phyloP scores from a whole-genome alignment of 1,140 invertebrate genomes.

The Diploscapter pachys region DNA sequence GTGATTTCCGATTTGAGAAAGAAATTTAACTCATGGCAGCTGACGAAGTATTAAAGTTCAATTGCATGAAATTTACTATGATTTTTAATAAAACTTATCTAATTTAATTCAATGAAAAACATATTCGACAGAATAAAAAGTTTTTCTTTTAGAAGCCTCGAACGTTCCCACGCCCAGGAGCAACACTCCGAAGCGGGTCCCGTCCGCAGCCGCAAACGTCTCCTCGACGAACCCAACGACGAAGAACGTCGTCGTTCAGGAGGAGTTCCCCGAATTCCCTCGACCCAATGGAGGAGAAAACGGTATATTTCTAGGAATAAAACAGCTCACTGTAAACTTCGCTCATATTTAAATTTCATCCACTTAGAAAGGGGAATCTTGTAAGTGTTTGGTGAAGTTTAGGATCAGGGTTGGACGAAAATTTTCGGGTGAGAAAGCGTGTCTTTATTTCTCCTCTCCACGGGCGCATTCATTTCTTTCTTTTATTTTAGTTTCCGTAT shows the following conservation, averaged over 20 bases:
- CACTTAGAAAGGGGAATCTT: neutral
- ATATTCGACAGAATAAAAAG: neutral
- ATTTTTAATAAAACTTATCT: too few relatives aligned
- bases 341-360: neutral
- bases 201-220: neutral
- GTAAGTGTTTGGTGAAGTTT: too few relatives aligned
- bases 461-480: too few relatives aligned
- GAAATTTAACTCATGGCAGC: too few relatives aligned
- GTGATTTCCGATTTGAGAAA: too few relatives aligned
- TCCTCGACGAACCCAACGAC: neutral
- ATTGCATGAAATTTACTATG: too few relatives aligned
- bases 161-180: slow-evolving; percentile 1
- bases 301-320: neutral
- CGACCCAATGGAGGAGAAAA: slow-evolving; percentile 2
- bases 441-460: too few relatives aligned
- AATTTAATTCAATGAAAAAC: neutral
- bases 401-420: too few relatives aligned
- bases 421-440: too few relatives aligned
- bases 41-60: too few relatives aligned
- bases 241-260: neutral
- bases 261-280: slow-evolving; percentile 34
- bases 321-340: neutral
- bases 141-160: slow-evolving; percentile 1
- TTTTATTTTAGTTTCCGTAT: too few relatives aligned
- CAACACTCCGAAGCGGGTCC: slow-evolving; percentile 8